Base-by-base conservation (phyloP, 92 coral and sea anemone genomes). In the Diadumene lineata region DNA sequence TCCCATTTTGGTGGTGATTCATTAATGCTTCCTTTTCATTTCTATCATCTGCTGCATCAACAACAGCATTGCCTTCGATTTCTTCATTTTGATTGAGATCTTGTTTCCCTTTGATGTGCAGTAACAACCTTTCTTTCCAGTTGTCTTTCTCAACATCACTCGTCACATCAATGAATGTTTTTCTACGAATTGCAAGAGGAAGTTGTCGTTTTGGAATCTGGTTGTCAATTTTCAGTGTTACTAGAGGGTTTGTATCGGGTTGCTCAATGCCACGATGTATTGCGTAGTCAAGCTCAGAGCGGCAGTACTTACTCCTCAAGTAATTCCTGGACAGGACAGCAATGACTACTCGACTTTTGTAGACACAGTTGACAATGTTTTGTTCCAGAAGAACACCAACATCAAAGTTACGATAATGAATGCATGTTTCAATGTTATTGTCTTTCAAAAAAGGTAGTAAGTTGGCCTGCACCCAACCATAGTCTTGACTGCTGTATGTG, bases 401-500 rank as follows among this genome's bases (percentile, higher is more conserved):
- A 26, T 73, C 89, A 34, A 87, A 87, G 61, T 91, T 88, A 18
- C 89, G 89, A 25, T 66, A 87, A 71, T 87, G 87, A 24, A 90
- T 79, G 58, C 84, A 74, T 60, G 76, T 63, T 2, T 66, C 48
- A 33, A 90, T 24, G 65, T 38, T 34, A 44, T 84, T 64, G 44
- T 70, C 44, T 28, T 90, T 79, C 1, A 90, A 66, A 21, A 84
- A 27, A 9, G 86, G 77, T 21, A 69, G 69, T 24, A 91, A 48
- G 31, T 62, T 55, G 1, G 79, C 66, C 25, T 84, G 34, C 7
- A 94, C 80, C 98, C 98, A 94, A 1, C 31, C 83, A 63, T 77
- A 85, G 68, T 94, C 92, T 64, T 92, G 83, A 38, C 96, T 79
- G 62, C 93, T 92, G 89, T 92, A 94, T 0, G 98, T 86, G 13